Percentiles rank a stretch among this genome's conserved stretches.
These are phyloP conservation scores for Reinhardtius hippoglossoides DNA, from an alignment of 2,113 vertebrate species.

Conservation along the genomic window DNA sequence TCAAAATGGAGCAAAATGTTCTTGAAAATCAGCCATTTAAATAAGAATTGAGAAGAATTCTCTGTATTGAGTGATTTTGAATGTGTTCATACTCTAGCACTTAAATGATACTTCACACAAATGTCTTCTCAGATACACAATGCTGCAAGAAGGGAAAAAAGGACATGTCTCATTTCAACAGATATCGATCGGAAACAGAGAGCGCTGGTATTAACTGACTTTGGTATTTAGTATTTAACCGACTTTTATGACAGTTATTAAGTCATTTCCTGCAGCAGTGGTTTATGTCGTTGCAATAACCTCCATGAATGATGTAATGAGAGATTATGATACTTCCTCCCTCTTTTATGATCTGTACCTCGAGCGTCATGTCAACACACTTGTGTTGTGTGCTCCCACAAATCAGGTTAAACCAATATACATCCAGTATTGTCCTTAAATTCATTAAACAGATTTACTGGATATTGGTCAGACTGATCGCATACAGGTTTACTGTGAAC, in stretches of 20 bases:
- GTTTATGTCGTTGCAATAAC: slow-evolving; percentile 81
- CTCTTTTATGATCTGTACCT: slow-evolving; percentile 66
- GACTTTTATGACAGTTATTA: slow-evolving; percentile 82
- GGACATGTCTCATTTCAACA: slow-evolving; percentile 50
- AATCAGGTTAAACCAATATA: slow-evolving; percentile 31
- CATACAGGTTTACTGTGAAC: slow-evolving; percentile 5
- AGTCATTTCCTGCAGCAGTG: slow-evolving; percentile 79
- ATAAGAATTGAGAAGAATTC: slow-evolving; percentile 11
- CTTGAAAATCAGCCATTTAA: slow-evolving; percentile 30
- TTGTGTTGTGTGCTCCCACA: not conserved
- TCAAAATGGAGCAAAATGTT: slow-evolving; percentile 44
- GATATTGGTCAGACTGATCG: slow-evolving; percentile 1
- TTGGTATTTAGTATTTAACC: slow-evolving; percentile 66
- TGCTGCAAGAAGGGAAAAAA: slow-evolving; percentile 21
- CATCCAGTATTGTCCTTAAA: slow-evolving; percentile 4
- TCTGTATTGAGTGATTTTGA: not conserved
- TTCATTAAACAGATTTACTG: not conserved
- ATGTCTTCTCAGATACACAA: not conserved
- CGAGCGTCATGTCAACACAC: slow-evolving; percentile 46
- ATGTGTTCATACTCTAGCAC: not conserved
- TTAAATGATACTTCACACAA: not conserved
- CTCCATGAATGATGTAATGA: slow-evolving; percentile 80
- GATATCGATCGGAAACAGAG: slow-evolving; percentile 55
- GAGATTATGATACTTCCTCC: slow-evolving; percentile 79
- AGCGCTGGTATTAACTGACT: slow-evolving; percentile 17